Percentiles rank a stretch among this genome's conserved stretches.
phyloP scores from a whole-genome alignment of 2,888 invertebrate genomes.

The Eupithecia centaureata region DNA sequence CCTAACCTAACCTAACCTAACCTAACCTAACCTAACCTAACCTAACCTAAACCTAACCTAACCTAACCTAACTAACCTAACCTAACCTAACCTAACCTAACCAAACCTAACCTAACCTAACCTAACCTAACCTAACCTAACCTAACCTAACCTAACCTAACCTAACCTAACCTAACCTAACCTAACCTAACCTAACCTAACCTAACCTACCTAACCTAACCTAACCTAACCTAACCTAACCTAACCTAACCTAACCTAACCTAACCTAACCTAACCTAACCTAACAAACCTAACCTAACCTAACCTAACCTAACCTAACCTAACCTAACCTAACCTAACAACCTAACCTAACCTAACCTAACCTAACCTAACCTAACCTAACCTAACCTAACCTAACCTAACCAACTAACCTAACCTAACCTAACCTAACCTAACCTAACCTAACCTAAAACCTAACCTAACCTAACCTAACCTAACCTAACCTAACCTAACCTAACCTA shows the following conservation, averaged over 20 bases:
- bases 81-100: conserved; percentile 42
- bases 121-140: conserved; percentile 39
- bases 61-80: conserved; percentile 42
- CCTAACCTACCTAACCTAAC: too few species aligned
- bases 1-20: conserved; percentile 26
- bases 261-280: conserved; percentile 4
- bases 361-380: conserved; percentile 32
- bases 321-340: neutral
- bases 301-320: neutral
- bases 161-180: too few species aligned
- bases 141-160: conserved; percentile 45
- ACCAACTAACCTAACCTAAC: conserved; percentile 32
- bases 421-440: conserved; percentile 32
- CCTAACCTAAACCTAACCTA: conserved; percentile 44
- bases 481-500: conserved; percentile 31
- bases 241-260: too few species aligned
- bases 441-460: conserved; percentile 34
- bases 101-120: conserved; percentile 42
- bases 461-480: conserved; percentile 34
- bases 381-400: conserved; percentile 32
- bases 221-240: too few species aligned
- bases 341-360: conserved; percentile 22
- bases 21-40: conserved; percentile 39
- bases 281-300: too few species aligned
- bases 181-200: too few species aligned